Evolutionary conservation across 2,113 vertebrate genomes (phyloP).

Genomic region (Cyanoliseus patagonus): DNA sequence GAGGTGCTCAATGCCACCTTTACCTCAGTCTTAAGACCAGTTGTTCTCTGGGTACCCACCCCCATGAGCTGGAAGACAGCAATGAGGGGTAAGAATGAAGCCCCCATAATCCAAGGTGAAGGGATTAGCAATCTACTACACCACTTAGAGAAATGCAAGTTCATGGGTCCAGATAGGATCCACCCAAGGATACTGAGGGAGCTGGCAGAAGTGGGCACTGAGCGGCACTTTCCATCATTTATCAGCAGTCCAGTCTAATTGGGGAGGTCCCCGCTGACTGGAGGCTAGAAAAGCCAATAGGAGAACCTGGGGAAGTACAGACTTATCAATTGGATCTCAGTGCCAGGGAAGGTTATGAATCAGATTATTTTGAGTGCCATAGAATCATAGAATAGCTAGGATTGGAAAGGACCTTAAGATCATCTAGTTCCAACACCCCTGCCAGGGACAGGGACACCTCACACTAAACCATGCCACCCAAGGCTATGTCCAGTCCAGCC

Average conservation of each 20-base stretch:
- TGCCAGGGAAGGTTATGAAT: not conserved
- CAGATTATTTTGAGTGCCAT: not conserved
- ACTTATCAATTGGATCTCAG: not conserved
- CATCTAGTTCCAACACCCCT: no score
- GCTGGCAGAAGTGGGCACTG: not conserved
- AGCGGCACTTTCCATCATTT: not conserved
- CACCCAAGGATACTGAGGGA: not conserved
- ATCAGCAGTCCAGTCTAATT: not conserved
- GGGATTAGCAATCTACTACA: not conserved
- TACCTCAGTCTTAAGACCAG: not conserved
- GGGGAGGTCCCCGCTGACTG: not conserved
- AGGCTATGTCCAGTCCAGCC: no score
- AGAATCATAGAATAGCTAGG: no score
- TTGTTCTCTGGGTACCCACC: not conserved
- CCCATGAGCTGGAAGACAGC: not conserved
- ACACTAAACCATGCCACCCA: no score
- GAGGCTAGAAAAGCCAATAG: not conserved
- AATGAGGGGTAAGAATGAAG: not conserved
- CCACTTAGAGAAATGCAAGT: not conserved
- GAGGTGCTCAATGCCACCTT: not conserved
- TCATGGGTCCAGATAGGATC: not conserved
- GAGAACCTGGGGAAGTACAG: not conserved
- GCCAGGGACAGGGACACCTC: no score
- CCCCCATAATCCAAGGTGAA: not conserved
- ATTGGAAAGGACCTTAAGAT: no score